Evolutionary conservation across 2,797 vertebrate genomes (phyloP).

Genomic region (Paguma larvata): DNA sequence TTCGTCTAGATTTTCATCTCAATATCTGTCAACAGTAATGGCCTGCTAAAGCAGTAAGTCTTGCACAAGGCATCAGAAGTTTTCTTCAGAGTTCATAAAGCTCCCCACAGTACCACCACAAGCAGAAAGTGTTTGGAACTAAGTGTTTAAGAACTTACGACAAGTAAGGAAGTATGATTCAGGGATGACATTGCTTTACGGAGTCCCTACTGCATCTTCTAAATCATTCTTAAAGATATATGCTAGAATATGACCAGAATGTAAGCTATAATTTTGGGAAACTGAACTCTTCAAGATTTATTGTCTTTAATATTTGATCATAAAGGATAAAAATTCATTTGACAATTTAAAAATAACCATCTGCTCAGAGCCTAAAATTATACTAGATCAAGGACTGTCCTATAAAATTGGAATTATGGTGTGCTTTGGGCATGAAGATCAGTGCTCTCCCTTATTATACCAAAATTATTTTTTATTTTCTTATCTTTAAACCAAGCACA

Average conservation of each 20-base stretch:
- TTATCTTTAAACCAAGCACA: slow-evolving; percentile 21
- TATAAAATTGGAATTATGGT: background rate
- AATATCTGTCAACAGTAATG: background rate
- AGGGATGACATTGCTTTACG: background rate
- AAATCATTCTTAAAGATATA: background rate
- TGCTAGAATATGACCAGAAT: background rate
- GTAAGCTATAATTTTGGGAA: slow-evolving; percentile 39
- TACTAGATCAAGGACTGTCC: background rate
- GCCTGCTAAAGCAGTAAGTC: background rate
- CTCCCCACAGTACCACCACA: background rate
- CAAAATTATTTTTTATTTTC: slow-evolving; percentile 54
- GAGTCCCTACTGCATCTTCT: background rate
- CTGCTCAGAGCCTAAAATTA: slow-evolving; percentile 28
- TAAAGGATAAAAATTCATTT: slow-evolving; percentile 14
- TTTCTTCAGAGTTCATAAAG: background rate
- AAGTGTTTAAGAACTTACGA: background rate
- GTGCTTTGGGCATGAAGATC: background rate
- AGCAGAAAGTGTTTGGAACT: background rate
- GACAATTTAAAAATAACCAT: slow-evolving; percentile 54
- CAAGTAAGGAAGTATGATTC: background rate
- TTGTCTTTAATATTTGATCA: slow-evolving; percentile 58
- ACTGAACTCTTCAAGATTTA: slow-evolving; percentile 26
- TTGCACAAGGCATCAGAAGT: background rate
- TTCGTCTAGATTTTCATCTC: slow-evolving; percentile 19
- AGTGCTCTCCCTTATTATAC: background rate